These are phyloP conservation scores for Drosophila triauraria DNA, from an alignment of 1,140 invertebrate genomes.

Conservation along the genomic window DNA sequence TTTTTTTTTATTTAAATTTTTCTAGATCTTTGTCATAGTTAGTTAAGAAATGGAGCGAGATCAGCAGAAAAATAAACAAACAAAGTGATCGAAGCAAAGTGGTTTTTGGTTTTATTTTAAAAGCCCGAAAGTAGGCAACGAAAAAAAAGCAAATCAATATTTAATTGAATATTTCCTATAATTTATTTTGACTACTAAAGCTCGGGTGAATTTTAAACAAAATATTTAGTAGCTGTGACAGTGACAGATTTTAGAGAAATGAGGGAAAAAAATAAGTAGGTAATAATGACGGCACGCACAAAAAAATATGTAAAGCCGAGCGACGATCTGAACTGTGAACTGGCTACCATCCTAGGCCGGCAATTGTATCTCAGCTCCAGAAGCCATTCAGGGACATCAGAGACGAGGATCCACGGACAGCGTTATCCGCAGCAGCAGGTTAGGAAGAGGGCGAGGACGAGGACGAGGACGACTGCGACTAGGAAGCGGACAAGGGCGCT, in stretches of 20 bases:
- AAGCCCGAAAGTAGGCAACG: conserved; percentile 50
- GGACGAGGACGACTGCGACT: background rate
- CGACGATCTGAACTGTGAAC: conserved; percentile 62
- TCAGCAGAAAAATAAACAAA: conserved; percentile 24
- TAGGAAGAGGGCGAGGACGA: background rate
- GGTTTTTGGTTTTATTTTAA: background rate
- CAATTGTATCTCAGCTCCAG: conserved; percentile 5
- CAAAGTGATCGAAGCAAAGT: background rate
- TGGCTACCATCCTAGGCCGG: conserved; percentile 49
- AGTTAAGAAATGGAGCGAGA: conserved; percentile 11
- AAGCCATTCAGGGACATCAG: background rate
- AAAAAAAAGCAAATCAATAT: background rate
- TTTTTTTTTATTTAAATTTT: background rate
- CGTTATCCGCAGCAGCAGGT: background rate
- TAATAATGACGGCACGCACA: conserved; percentile 59
- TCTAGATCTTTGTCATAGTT: conserved; percentile 4
- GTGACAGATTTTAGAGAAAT: conserved; percentile 24
- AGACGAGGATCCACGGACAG: background rate
- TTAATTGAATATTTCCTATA: too few relatives aligned
- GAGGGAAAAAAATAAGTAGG: conserved; percentile 38
- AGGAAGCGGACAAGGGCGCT: background rate
- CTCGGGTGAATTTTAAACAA: background rate
- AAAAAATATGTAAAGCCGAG: conserved; percentile 68
- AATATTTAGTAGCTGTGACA: background rate
- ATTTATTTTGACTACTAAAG: background rate